These are phyloP conservation scores for Hylaeus anthracinus DNA, from an alignment of 1,140 invertebrate genomes.

Conservation along the genomic window DNA sequence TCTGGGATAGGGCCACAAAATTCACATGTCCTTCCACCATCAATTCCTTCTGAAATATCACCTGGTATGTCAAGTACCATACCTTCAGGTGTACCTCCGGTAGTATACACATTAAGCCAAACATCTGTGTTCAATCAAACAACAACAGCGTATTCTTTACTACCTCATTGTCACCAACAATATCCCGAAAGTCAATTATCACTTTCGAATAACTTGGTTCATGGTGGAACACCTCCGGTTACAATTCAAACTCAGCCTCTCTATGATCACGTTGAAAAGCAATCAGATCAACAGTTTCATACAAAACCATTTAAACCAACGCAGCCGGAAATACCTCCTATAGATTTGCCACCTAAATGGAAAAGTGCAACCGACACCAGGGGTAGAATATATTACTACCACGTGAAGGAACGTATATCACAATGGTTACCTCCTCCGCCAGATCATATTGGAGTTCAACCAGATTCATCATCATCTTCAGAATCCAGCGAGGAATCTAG, in stretches of 20 bases:
- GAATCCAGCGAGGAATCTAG: conserved; percentile 80
- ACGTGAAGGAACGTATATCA: conserved; percentile 89
- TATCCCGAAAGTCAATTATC: conserved; percentile 59
- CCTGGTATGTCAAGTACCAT: conserved; percentile 51
- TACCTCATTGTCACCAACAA: conserved; percentile 57
- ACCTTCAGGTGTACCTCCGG: conserved; percentile 64
- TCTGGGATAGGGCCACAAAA: conserved; percentile 48
- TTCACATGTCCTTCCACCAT: conserved; percentile 58
- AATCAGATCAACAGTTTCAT: conserved; percentile 57
- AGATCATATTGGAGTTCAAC: conserved; percentile 79
- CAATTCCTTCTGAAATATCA: conserved; percentile 63
- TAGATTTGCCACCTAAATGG: conserved; percentile 92
- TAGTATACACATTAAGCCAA: conserved; percentile 65
- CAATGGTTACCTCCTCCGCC: conserved; percentile 93
- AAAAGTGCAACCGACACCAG: conserved; percentile 90
- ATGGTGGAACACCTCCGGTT: conserved; percentile 61
- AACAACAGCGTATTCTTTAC: conserved; percentile 55
- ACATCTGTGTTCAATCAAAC: conserved; percentile 62
- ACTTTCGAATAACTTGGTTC: conserved; percentile 66
- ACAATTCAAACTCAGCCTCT: conserved; percentile 50
- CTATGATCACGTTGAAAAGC: conserved; percentile 52
- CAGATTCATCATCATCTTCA: conserved; percentile 77
- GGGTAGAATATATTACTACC: conserved; percentile 95
- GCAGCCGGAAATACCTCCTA: conserved; percentile 79
- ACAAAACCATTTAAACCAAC: conserved; percentile 48